Evolutionary conservation across 2,113 vertebrate genomes (phyloP), one percentile per base, ranked within the genome.

Genomic region (Bubalus kerabau): DNA sequence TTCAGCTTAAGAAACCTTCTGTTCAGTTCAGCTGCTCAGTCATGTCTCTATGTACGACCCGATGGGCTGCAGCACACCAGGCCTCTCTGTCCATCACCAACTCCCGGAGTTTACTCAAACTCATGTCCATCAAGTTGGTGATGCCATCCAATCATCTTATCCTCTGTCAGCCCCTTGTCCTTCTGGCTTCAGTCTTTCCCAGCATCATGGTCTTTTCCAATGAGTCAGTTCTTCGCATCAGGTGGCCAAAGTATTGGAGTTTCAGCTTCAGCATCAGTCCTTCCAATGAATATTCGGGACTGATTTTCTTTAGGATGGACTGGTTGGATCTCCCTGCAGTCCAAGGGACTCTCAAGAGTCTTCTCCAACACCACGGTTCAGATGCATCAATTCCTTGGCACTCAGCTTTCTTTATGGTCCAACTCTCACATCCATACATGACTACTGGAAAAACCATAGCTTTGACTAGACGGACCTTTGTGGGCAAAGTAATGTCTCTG

Each of bases 31-130:
- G 67, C 36, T 6, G 19, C 67, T 71, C 67, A 71, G 19, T 71
- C 1, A 0, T 40, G n/a, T 23, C 67, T 40, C n/a, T 71, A n/a
- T 71, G n/a, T 67, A 40, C 0, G 0, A 71, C n/a, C 9, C 19
- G 19, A 40, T 71, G 67, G 36, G 10, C 10, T 23, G n/a, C 19
- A 40, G 67, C 10, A 3, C 10, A 71, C 19, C 67, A 40, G 67
- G 64, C 64, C 17, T 71, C 67, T 23, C n/a, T 71, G n/a, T 36
- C 19, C n/a, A 40, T 71, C n/a, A 71, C n/a, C 67, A 71, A 71
- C 67, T 71, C n/a, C n/a, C 10, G 5, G 67, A 71, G n/a, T 21
- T 71, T 71, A 23, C 19, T 71, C 67, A 71, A 71, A 71, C 67
- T 71, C n/a, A 23, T 40, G 19, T 71, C 67, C 67, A 23, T 71